A percentile compares a stretch with the other conserved stretches of the same genome.
These are phyloP conservation scores for Crambe crambe DNA, from an alignment of 37 sponge, comb jelly and placozoan species.

Conservation along the genomic window DNA sequence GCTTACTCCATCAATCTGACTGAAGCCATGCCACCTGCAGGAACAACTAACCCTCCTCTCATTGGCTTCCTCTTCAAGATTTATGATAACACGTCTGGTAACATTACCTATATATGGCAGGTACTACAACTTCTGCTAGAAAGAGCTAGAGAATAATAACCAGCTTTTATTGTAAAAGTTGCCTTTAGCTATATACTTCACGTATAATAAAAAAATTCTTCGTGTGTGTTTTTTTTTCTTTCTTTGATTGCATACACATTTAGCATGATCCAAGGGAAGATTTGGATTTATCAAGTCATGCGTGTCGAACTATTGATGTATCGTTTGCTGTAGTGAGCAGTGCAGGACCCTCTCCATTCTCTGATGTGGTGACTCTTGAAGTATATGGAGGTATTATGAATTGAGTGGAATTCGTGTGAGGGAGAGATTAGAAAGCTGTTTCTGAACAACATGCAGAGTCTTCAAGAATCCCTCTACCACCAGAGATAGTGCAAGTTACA, in stretches of 20 bases:
- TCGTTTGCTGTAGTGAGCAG: neutral
- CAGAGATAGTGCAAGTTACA: no score
- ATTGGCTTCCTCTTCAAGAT: neutral
- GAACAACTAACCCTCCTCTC: neutral
- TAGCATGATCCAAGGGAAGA: neutral
- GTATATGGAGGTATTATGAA: neutral
- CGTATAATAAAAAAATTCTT: neutral
- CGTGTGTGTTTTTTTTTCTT: neutral
- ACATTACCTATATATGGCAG: neutral
- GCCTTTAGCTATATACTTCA: neutral
- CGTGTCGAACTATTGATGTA: neutral
- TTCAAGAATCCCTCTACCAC: no score
- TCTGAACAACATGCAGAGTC: no score
- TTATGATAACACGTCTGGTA: neutral
- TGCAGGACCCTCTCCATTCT: neutral
- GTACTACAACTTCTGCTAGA: no score
- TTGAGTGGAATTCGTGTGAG: no score
- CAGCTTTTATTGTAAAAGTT: neutral
- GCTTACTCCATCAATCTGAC: neutral
- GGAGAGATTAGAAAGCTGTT: no score
- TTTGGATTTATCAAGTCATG: neutral
- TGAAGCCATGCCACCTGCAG: neutral
- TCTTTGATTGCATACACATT: neutral
- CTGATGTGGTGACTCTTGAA: neutral
- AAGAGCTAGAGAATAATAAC: no score